Evolutionary conservation across 1,140 invertebrate species (phyloP), one percentile per base, ranked within the genome.

Genomic region (Tetragnatha versicolor): DNA sequence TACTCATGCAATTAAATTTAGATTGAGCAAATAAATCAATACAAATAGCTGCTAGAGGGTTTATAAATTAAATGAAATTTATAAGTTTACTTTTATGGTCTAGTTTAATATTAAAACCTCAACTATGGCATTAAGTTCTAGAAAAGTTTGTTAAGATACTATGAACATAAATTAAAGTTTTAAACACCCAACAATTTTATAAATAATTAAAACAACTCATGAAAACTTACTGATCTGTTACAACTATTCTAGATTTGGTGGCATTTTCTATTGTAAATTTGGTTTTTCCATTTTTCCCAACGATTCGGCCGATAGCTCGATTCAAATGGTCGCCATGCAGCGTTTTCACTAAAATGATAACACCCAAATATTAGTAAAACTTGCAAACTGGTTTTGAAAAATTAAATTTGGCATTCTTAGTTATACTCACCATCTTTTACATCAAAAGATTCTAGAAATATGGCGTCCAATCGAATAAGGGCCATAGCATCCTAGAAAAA

Each of bases 231-330:
- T 90, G 91, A 84, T 99, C 97, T 49, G 97, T 97, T 66, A 99
- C 86, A 25, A 99, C 95, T 83, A 99, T 98, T 86, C 98, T 91
- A 0, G 97, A 99, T 88, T 98, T 99, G 10, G 98, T 99, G 0
- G 94, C 95, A 88, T 99, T 99, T 88, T 99, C 98, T 84, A 99
- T 99, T 2, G 97, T 98, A 83, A 95, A 98, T 85, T 98, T 99
- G 3, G 96, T 99, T 79, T 94, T 90, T 25, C 98, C 98, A 77
- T 95, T 94, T 88, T 99, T 98, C 0, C 98, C 98, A 17, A 98
- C 98, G 51, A 99, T 88, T 82, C 98, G 89, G 25, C 98, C 98
- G 83, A 99, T 95, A 0, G 97, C 97, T 86, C 98, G 88, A 27
- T 95, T 93, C 79, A 98, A 88, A 86, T 99, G 97, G 86, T 99